These are phyloP conservation scores for Sycobia sp. DNA, from an alignment of 1,140 invertebrate genomes.

Conservation along the genomic window DNA sequence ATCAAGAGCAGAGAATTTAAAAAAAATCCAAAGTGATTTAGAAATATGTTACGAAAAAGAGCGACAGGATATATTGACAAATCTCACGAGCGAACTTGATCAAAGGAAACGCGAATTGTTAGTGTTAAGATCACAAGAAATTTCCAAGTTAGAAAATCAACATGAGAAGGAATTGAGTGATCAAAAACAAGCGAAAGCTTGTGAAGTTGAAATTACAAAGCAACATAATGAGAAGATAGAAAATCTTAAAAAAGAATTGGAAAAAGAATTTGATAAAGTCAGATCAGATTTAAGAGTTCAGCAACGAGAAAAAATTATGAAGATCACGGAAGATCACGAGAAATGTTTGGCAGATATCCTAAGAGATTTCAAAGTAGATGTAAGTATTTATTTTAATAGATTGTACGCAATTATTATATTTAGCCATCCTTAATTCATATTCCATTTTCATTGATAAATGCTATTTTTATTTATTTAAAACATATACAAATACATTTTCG, in stretches of 20 bases:
- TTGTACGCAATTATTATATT: background rate
- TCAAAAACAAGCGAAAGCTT: slow-evolving; percentile 48
- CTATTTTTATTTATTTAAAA: background rate
- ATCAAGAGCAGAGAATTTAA: slow-evolving; percentile 46
- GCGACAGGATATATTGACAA: slow-evolving; percentile 54
- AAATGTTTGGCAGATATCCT: slow-evolving; percentile 60
- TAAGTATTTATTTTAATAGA: slow-evolving; percentile 39
- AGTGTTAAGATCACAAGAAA: slow-evolving; percentile 52
- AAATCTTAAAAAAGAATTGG: slow-evolving; percentile 48
- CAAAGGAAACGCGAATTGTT: slow-evolving; percentile 50
- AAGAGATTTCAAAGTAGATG: slow-evolving; percentile 60
- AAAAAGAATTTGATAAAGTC: slow-evolving; percentile 56
- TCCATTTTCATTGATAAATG: background rate
- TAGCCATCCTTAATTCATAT: background rate
- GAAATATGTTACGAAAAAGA: slow-evolving; percentile 57
- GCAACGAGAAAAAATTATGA: slow-evolving; percentile 62
- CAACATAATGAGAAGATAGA: slow-evolving; percentile 50
- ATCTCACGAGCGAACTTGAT: slow-evolving; percentile 53
- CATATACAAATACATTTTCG: no score
- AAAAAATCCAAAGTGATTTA: slow-evolving; percentile 51
- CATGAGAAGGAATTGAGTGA: slow-evolving; percentile 49
- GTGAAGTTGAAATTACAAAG: slow-evolving; percentile 49
- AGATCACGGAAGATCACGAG: slow-evolving; percentile 67
- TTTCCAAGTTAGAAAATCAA: slow-evolving; percentile 51
- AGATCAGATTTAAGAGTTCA: slow-evolving; percentile 56